These are phyloP conservation scores for Ramazzottius varieornatus DNA, from an alignment of 2,888 invertebrate genomes.

Conservation along the genomic window DNA sequence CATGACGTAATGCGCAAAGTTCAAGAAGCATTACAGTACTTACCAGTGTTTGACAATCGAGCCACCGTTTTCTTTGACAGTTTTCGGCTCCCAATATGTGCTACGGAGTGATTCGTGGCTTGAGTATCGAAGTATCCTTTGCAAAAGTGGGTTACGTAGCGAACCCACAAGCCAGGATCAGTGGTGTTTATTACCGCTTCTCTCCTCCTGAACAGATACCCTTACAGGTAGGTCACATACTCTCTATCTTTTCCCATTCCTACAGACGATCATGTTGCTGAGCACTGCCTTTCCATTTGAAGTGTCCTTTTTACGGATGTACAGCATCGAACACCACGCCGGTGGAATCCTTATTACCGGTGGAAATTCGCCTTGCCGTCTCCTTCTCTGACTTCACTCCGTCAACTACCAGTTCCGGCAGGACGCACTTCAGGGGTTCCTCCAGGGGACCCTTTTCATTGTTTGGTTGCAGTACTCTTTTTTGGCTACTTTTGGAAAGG, in stretches of 20 bases:
- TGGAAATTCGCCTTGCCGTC: not conserved
- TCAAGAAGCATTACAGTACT: too few species aligned
- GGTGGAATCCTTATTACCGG: not conserved
- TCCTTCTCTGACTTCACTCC: not conserved
- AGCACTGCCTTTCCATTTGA: not conserved
- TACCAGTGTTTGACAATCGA: not conserved
- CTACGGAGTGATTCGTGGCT: conserved; percentile 13
- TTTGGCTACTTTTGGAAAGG: too few species aligned
- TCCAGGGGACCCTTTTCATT: too few species aligned
- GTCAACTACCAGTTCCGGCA: too few species aligned
- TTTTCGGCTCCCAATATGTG: conserved; percentile 8
- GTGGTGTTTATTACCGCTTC: conserved; percentile 19
- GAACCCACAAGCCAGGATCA: conserved; percentile 27
- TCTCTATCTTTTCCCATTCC: conserved; percentile 8
- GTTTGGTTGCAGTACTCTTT: too few species aligned
- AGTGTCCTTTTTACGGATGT: not conserved
- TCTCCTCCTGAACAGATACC: conserved; percentile 10
- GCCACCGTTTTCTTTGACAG: too few species aligned
- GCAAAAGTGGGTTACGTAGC: conserved; percentile 26
- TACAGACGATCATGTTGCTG: not conserved
- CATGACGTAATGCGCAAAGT: too few species aligned
- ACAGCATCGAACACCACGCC: not conserved
- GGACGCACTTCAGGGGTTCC: too few species aligned
- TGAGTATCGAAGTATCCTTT: conserved; percentile 24
- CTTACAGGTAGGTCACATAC: conserved; percentile 6